phyloP scores from a whole-genome alignment of 2,888 invertebrate genomes.

The Nemurella pictetii region DNA sequence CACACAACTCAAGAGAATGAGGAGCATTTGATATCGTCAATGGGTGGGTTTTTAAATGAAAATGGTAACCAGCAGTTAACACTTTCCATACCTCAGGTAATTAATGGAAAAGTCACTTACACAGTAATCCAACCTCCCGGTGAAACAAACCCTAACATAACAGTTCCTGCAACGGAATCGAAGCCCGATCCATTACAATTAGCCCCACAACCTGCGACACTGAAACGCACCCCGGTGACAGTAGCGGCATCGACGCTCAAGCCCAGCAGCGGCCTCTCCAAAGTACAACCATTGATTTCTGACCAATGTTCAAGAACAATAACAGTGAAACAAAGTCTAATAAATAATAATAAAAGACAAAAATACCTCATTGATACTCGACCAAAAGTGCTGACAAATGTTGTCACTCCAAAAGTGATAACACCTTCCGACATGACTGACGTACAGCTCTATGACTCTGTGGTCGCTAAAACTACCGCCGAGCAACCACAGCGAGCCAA shows the following conservation, averaged over 20 bases:
- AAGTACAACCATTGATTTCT: background rate
- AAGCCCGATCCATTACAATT: background rate
- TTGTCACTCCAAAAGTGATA: background rate
- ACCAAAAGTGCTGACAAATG: background rate
- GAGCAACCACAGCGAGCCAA: background rate
- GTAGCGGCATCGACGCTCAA: background rate
- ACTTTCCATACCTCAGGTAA: conserved; percentile 40
- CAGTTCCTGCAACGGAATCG: background rate
- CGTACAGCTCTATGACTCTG: background rate
- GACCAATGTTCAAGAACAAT: background rate
- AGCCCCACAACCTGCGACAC: background rate
- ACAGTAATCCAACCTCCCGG: conserved; percentile 30
- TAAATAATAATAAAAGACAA: background rate
- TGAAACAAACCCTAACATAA: background rate
- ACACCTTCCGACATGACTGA: background rate
- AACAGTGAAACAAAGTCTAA: background rate
- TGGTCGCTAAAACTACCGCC: background rate
- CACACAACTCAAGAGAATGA: conserved; percentile 24
- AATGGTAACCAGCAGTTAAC: conserved; percentile 38
- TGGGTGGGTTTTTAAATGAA: conserved; percentile 28
- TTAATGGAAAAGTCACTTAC: conserved; percentile 41
- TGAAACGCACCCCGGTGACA: background rate
- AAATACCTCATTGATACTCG: background rate
- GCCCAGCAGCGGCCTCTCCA: background rate
- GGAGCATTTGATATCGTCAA: conserved; percentile 29